phyloP scores from a whole-genome alignment of 2,113 vertebrate species.

The Limanda limanda region DNA sequence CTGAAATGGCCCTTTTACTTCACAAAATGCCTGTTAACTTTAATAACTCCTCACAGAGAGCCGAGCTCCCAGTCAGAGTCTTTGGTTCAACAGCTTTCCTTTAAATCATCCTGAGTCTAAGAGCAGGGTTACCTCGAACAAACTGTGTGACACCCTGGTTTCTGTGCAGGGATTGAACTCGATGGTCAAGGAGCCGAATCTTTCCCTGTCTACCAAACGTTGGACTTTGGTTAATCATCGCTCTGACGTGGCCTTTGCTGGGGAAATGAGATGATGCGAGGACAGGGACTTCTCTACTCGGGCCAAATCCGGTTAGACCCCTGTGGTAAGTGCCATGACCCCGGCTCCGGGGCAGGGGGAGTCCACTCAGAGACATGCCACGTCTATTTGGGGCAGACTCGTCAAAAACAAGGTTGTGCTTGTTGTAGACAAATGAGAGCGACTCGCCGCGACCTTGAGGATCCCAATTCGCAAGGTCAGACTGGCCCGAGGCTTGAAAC shows the following conservation, averaged over 20 bases:
- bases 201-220: background rate
- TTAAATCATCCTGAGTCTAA: background rate
- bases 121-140: constrained; percentile 22
- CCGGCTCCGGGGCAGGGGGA: constrained; percentile 16
- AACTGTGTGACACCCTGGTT: background rate
- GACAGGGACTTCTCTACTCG: background rate
- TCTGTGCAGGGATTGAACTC: background rate
- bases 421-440: constrained; percentile 28
- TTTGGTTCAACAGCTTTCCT: background rate
- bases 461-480: constrained; percentile 33
- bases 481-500: constrained; percentile 19
- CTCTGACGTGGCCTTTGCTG: background rate
- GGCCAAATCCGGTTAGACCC: background rate
- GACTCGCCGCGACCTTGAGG: constrained; percentile 39
- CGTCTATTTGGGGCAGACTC: constrained; percentile 48
- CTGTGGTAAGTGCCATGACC: constrained; percentile 35
- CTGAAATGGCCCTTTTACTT: background rate
- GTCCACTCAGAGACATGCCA: constrained; percentile 34
- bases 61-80: background rate
- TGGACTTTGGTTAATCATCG: background rate
- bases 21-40: constrained; percentile 31
- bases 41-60: constrained; percentile 25
- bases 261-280: background rate
- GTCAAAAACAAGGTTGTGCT: constrained; percentile 42
- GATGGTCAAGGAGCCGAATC: background rate